Evolutionary conservation across 1,140 invertebrate species (phyloP).

Genomic region (Ceratina calcarata): DNA sequence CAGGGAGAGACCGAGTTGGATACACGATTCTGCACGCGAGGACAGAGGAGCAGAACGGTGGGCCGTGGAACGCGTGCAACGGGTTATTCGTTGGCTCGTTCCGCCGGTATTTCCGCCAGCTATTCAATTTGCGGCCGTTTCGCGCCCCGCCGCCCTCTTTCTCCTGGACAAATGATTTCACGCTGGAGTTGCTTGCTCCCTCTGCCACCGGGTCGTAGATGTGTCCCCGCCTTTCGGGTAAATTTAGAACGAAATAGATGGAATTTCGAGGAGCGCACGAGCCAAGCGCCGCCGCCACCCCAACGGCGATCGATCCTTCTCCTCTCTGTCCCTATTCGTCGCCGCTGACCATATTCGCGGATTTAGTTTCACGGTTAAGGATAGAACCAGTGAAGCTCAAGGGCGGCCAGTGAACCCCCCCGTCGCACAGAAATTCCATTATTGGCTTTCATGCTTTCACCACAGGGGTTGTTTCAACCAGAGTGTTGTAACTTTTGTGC

Average conservation of each 20-base stretch:
- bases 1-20: constrained; percentile 52
- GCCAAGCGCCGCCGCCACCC: background rate
- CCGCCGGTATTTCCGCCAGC: constrained; percentile 67
- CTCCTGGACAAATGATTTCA: constrained; percentile 69
- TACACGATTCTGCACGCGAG: constrained; percentile 36
- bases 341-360: background rate
- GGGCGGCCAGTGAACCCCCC: background rate
- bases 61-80: constrained; percentile 43
- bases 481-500: background rate
- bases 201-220: constrained; percentile 50
- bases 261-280: constrained; percentile 6
- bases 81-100: constrained; percentile 68
- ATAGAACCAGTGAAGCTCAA: background rate
- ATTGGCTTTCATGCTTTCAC: background rate
- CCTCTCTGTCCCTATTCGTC: background rate
- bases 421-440: background rate
- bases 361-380: constrained; percentile 27
- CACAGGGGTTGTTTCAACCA: background rate
- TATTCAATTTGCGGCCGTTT: constrained; percentile 71
- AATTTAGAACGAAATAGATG: constrained; percentile 46
- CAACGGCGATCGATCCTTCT: constrained; percentile 13
- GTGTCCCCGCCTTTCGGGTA: constrained; percentile 39
- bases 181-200: constrained; percentile 54
- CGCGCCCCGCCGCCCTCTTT: constrained; percentile 55
- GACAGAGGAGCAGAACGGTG: background rate